These are phyloP conservation scores for Villa cingulata DNA, from an alignment of 2,888 invertebrate genomes.

Conservation along the genomic window DNA sequence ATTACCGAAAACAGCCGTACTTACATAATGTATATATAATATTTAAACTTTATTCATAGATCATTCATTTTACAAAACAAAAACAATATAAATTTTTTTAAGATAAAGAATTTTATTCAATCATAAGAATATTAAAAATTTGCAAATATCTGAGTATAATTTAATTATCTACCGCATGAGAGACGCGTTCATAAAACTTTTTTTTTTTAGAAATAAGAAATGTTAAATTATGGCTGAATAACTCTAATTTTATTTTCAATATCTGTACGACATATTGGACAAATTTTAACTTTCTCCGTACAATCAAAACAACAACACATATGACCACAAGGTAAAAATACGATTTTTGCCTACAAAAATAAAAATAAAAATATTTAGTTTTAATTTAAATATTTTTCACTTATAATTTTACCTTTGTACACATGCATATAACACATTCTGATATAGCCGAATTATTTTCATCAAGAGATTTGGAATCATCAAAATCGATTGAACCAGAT, in stretches of 20 bases:
- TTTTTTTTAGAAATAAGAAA: no score
- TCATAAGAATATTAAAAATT: no score
- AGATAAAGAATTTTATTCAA: no score
- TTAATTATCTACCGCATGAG: no score
- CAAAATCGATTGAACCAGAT: neutral
- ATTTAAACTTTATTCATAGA: no score
- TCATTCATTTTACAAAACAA: no score
- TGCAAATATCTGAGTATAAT: no score
- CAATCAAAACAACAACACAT: conserved; percentile 68
- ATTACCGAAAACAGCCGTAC: no score
- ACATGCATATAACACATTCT: conserved; percentile 79
- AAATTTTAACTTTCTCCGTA: conserved; percentile 42
- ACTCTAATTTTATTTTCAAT: conserved; percentile 59
- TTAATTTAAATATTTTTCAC: no score
- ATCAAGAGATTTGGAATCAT: neutral
- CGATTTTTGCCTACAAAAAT: conserved; percentile 50
- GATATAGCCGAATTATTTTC: conserved; percentile 16
- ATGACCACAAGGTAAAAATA: conserved; percentile 80
- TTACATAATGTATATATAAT: no score
- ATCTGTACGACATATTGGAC: conserved; percentile 64
- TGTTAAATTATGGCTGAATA: conserved; percentile 31
- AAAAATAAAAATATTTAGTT: conserved; percentile 14
- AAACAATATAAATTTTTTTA: no score
- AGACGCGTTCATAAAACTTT: no score
- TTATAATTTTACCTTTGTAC: conserved; percentile 41